Base-by-base conservation (phyloP, 2,888 invertebrate genomes). In the Beris chalybata region DNA sequence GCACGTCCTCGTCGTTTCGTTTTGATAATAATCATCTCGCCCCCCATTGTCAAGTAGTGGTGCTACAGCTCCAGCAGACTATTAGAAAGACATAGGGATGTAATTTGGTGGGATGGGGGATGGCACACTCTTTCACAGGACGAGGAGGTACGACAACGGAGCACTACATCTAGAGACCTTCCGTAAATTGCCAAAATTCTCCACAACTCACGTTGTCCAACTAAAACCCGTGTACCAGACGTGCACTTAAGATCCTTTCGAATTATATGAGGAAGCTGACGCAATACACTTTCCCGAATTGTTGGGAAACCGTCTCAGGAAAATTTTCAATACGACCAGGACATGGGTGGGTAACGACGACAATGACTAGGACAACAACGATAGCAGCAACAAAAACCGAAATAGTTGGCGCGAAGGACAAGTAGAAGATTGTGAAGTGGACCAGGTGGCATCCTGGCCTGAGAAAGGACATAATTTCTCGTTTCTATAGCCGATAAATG, bases 111-210 rank as follows among this genome's bases (percentile, higher is more conserved):
- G 22, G 22, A 22, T 22, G 22, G 3, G 22, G 22, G 22, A 22
- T 22, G 22, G 2, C 3, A 22, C 22, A 22, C 22, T 22, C 22
- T 22, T 22, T 22, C 22, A 22, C 22, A 22, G 22, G 22, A 22
- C 22, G 7, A 38, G 38, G 38, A 38, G 38, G 38, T 7, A 9
- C 38, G 38, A 38, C 38, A 22, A 38, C 38, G 38, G 38, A 38
- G 38, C 38, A 38, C 38, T 38, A 38, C 9, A 5, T 38, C 38
- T 38, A 56, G 56, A 22, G 22, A 22, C 22, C 56, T 38, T 56
- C 56, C 43, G 22, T 58, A 58, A 58, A 58, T 58, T 58, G 13
- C 58, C 58, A 58, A 58, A 58, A 58, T 58, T 58, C 31, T 47
- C 47, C 29, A 58, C 44, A 58, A 31, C 58, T 58, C 58, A 58